Conservation (phyloP, 1,140 invertebrate genomes). For the Hylaeus volcanicus region DNA sequence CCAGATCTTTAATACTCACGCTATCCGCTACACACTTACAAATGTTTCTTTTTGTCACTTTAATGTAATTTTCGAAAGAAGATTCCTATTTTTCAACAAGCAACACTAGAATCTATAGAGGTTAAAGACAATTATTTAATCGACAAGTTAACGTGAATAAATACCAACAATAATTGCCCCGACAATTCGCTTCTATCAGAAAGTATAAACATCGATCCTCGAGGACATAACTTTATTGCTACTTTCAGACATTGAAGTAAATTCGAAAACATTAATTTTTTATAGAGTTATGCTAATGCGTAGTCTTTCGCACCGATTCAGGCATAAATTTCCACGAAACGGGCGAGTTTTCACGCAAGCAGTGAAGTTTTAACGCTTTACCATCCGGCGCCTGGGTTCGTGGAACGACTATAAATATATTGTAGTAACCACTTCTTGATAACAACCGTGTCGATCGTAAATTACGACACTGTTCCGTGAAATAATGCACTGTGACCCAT, state of each 20-base stretch:
- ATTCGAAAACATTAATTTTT: conserved; percentile 23
- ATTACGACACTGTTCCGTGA: background rate
- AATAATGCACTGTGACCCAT: background rate
- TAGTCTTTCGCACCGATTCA: background rate
- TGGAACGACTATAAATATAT: background rate
- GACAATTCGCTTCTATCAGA: background rate
- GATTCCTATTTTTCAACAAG: too few relatives aligned
- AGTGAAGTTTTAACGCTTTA: background rate
- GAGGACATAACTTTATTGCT: too few relatives aligned
- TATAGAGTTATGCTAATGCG: conserved; percentile 29
- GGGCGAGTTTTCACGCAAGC: background rate
- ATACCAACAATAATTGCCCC: background rate
- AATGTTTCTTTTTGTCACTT: too few relatives aligned
- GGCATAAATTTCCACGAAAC: background rate
- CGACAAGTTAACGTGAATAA: too few relatives aligned
- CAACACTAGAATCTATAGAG: too few relatives aligned
- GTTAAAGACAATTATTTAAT: too few relatives aligned
- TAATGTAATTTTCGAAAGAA: too few relatives aligned
- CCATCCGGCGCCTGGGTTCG: background rate
- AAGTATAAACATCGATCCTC: background rate
- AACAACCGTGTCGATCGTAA: conserved; percentile 1
- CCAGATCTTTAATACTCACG: background rate
- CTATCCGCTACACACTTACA: background rate
- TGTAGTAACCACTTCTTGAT: background rate
- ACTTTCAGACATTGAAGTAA: conserved; percentile 2